Evolutionary conservation across 2,888 invertebrate genomes (phyloP).

Genomic region (Boloria selene): DNA sequence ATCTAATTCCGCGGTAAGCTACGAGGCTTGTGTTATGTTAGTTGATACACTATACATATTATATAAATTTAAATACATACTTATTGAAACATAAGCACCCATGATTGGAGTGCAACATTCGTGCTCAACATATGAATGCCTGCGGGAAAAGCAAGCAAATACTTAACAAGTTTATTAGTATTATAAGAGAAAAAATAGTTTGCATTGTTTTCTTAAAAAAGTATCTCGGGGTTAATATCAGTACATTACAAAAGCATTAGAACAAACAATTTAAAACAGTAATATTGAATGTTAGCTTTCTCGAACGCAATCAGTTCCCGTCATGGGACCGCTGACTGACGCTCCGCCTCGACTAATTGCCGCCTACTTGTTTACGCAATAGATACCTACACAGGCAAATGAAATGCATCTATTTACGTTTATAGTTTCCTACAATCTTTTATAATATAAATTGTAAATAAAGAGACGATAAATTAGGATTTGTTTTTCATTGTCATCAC

Average conservation of each 20-base stretch:
- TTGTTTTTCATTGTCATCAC: no score
- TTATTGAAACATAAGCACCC: no score
- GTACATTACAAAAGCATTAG: constrained; percentile 27
- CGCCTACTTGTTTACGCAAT: constrained; percentile 67
- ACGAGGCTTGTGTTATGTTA: no score
- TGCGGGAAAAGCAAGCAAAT: no score
- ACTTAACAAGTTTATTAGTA: not conserved
- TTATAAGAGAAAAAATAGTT: not conserved
- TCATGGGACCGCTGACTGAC: constrained; percentile 52
- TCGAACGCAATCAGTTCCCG: constrained; percentile 51
- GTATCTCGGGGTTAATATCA: constrained; percentile 4
- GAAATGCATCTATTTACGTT: constrained; percentile 30
- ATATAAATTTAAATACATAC: no score
- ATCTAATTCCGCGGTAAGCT: no score
- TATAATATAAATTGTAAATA: not conserved
- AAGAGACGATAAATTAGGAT: no score
- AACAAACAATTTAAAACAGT: constrained; percentile 32
- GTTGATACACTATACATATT: no score
- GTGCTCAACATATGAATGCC: no score
- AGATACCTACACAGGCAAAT: constrained; percentile 59
- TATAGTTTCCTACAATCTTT: not conserved
- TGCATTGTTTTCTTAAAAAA: not conserved
- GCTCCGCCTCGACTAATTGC: constrained; percentile 66
- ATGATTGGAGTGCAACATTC: no score
- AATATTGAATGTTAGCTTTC: constrained; percentile 34